These are phyloP conservation scores for Polypedilum vanderplanki DNA, from an alignment of 1,140 invertebrate species.

Conservation along the genomic window DNA sequence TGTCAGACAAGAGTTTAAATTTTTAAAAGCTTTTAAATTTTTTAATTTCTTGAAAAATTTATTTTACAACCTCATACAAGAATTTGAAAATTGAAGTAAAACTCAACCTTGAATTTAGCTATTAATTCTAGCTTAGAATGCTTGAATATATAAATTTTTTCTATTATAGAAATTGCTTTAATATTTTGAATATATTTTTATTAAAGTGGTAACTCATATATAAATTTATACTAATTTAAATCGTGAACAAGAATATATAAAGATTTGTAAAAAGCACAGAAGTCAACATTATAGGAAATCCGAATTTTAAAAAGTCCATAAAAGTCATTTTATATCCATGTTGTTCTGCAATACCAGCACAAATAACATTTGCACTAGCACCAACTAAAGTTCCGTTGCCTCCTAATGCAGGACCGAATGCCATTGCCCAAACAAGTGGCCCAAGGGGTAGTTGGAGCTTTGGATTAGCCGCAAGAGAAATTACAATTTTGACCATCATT, in stretches of 20 bases:
- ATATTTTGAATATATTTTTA: no score
- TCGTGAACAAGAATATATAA: constrained; percentile 38
- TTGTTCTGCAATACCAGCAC: constrained; percentile 73
- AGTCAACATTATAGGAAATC: constrained; percentile 67
- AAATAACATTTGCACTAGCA: constrained; percentile 72
- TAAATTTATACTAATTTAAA: not conserved
- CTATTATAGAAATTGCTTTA: no score
- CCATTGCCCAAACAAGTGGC: constrained; percentile 65
- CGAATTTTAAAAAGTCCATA: constrained; percentile 63
- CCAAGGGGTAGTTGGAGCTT: constrained; percentile 57
- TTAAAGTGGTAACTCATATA: no score
- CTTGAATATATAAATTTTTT: no score
- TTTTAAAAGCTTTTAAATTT: no score
- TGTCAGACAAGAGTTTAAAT: no score
- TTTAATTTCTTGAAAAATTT: no score
- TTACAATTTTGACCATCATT: constrained; percentile 71
- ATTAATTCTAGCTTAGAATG: no score
- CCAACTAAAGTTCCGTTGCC: constrained; percentile 78
- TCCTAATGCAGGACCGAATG: constrained; percentile 70
- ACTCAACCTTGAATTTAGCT: no score
- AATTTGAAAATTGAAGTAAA: no score
- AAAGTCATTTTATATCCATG: constrained; percentile 74
- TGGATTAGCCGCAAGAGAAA: constrained; percentile 52
- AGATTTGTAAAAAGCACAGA: constrained; percentile 1
- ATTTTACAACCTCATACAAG: no score